These are phyloP conservation scores for Hyaena hyaena DNA, from an alignment of 2,113 vertebrate species.

Conservation along the genomic window DNA sequence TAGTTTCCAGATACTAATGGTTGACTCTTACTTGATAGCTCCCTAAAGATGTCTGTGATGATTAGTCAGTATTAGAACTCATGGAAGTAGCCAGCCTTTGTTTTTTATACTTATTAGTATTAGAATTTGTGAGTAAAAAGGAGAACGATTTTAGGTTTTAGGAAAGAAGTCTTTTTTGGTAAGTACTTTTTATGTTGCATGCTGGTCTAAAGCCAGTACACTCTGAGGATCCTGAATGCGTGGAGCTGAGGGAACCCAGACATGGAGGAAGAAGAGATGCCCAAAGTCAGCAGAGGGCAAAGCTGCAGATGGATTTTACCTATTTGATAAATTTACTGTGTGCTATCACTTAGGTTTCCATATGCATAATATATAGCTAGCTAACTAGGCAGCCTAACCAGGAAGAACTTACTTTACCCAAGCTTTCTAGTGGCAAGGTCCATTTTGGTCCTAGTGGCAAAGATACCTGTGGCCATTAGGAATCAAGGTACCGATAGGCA, in stretches of 20 bases:
- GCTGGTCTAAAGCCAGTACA: not conserved
- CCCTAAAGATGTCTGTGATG: not conserved
- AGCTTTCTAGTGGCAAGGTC: not conserved
- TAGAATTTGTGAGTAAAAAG: constrained; percentile 1
- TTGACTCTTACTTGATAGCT: not conserved
- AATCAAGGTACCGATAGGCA: not conserved
- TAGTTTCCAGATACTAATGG: not conserved
- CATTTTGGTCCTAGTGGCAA: not conserved
- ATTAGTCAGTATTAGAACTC: not conserved
- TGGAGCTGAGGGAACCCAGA: not conserved
- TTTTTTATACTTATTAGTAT: not conserved
- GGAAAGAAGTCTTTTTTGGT: not conserved
- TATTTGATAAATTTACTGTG: not conserved
- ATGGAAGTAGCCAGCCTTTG: not conserved
- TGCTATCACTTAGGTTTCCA: not conserved
- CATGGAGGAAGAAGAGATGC: not conserved
- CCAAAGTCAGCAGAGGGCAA: not conserved
- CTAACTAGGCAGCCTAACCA: no score
- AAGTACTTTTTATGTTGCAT: not conserved
- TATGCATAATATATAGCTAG: accelerated
- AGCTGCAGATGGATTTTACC: not conserved
- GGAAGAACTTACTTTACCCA: not conserved
- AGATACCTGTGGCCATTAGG: not conserved
- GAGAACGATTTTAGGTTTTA: not conserved
- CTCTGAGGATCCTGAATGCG: not conserved